Evolutionary conservation across 2,797 vertebrate genomes (phyloP).

Genomic region (Adelosebastes latens): DNA sequence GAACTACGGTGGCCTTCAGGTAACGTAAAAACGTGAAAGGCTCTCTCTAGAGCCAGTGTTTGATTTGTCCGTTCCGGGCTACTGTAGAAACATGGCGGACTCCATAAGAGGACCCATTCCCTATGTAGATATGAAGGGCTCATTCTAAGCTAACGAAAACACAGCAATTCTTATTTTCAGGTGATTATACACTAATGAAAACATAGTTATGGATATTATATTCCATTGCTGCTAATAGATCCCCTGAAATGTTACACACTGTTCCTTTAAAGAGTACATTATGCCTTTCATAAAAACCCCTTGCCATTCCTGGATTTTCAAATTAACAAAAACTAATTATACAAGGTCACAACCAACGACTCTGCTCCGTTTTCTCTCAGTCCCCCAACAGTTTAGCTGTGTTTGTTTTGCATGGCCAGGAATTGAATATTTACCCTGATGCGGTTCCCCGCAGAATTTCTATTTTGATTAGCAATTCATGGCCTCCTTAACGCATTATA

Average conservation of each 20-base stretch:
- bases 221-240: no score
- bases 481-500: conserved; percentile 59
- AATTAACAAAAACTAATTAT: conserved; percentile 26
- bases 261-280: neutral
- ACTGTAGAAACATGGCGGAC: no score
- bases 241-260: no score
- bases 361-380: neutral
- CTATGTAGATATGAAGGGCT: no score
- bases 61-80: no score
- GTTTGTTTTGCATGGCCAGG: conserved; percentile 58
- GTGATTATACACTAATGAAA: no score
- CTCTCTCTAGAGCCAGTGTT: no score
- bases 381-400: conserved; percentile 39
- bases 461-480: conserved; percentile 72
- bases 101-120: no score
- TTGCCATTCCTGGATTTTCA: conserved; percentile 3
- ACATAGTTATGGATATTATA: neutral
- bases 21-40: no score
- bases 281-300: neutral
- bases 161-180: no score
- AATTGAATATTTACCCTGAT: conserved; percentile 57
- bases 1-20: no score
- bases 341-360: conserved; percentile 30
- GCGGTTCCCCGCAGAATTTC: conserved; percentile 49
- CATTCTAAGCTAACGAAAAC: no score